A percentile compares a stretch with the other conserved stretches of the same genome.
phyloP scores from a whole-genome alignment of 2,888 invertebrate species.

The Panopea generosa region DNA sequence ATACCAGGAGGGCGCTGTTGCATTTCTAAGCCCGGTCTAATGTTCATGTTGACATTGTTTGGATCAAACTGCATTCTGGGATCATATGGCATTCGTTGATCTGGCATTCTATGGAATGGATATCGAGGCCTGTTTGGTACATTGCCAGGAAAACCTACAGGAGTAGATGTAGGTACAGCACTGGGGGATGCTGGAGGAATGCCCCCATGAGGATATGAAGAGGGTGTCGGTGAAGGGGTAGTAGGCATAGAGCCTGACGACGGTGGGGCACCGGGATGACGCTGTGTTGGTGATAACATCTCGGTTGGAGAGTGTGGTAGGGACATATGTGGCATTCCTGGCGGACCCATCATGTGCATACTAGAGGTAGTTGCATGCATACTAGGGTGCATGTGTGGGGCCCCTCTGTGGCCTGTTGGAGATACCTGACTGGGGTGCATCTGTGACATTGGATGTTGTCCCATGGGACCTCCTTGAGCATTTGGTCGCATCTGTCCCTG shows the following conservation, averaged over 20 bases:
- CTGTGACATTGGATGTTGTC: slow-evolving; percentile 24
- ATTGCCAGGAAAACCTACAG: slow-evolving; percentile 41
- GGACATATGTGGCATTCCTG: slow-evolving; percentile 43
- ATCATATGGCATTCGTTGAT: slow-evolving; percentile 48
- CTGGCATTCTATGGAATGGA: slow-evolving; percentile 46
- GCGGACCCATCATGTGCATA: slow-evolving; percentile 51
- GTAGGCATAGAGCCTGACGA: slow-evolving; percentile 56
- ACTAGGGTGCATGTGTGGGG: slow-evolving; percentile 46
- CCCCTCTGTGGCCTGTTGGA: slow-evolving; percentile 51
- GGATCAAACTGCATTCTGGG: slow-evolving; percentile 48
- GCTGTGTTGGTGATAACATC: slow-evolving; percentile 45
- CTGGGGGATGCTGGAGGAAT: slow-evolving; percentile 28
- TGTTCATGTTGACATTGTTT: slow-evolving; percentile 7
- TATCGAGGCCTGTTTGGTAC: slow-evolving; percentile 30
- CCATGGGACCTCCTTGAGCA: slow-evolving; percentile 40
- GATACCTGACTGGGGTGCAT: slow-evolving; percentile 60
- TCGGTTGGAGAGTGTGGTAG: slow-evolving; percentile 29
- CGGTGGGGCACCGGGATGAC: slow-evolving; percentile 45
- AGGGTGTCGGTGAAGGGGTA: slow-evolving; percentile 54
- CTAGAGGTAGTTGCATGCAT: slow-evolving; percentile 45
- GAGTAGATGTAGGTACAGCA: slow-evolving; percentile 24
- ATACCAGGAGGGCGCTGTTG: slow-evolving; percentile 8
- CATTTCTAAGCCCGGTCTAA: slow-evolving; percentile 18
- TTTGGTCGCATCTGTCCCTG: slow-evolving; percentile 41
- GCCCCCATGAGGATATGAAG: slow-evolving; percentile 39